Base-by-base conservation (phyloP, 92 coral and sea anemone species). In the Diadumene lineata region DNA sequence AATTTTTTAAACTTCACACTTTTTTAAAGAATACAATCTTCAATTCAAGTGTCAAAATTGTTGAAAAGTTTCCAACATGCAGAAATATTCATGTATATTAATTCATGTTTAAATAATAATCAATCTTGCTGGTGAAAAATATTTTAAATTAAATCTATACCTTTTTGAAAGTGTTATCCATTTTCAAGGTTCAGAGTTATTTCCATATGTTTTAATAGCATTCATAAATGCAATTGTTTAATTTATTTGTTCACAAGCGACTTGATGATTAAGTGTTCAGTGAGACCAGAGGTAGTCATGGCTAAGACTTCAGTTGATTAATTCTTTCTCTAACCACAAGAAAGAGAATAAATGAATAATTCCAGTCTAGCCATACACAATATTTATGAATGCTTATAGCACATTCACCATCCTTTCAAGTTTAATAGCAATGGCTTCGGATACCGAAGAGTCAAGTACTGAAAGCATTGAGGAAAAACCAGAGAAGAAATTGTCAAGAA, bases 341-440 rank as follows among this genome's bases (percentile, higher is more conserved):
- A 32, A 56, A 61, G 55, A 66, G 69, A 64, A 11, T 70, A 50
- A 56, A 31, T 72, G 77, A 72, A 72, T 72, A 72, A 72, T 72
- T 23, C 29, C 43, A 27, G 31, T 9, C 68, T 3, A 28, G 8
- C 43, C 38, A 62, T 62, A 43, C 43, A 62, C 43, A 21, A 1
- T 31, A 28, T 23, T 28, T 62, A 28, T 62, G 27, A n/a, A 28
- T 19, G 23, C 31, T 1, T 30, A 62, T 38, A 4, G 48, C 13
- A 13, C 6, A n/a, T n/a, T n/a, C n/a, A n/a, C n/a, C n/a, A n/a
- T n/a, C 7, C 48, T 13, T 38, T 2, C 28, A 21, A 1, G 28
- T 7, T 7, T 22, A 26, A 3, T 26, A 13, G 31, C 24, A 72
- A 72, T 72, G 77, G 77, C 33, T 29, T 56, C 66, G 8, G 51